Base-by-base conservation (phyloP, 1,140 invertebrate genomes). In the Ladona fulva region DNA sequence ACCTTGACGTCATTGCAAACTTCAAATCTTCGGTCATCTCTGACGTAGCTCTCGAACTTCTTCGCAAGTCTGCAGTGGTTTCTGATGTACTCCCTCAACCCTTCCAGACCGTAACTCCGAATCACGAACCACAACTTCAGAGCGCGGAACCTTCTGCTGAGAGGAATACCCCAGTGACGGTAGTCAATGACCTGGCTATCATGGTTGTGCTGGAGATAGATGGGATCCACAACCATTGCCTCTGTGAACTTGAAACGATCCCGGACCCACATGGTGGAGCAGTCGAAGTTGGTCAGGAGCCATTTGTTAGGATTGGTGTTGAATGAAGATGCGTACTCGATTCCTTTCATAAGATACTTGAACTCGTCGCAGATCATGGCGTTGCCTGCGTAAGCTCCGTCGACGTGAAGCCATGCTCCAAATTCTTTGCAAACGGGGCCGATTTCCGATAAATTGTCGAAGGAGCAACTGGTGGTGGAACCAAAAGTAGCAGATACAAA, bases 271-370 rank as follows among this genome's bases (percentile, higher is more conserved):
- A 97, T 86, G 73, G 93, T 92, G 0, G 95, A 95, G 81, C 94
- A 96, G 82, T 97, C 96, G 81, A 96, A 96, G 83, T 95, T 95
- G 0, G 94, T 91, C 24, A 97, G 84, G 81, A 97, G 87, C 91
- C 95, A 96, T 85, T 98, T 98, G 83, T 97, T 97, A 0, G 95
- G 93, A 85, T 98, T 98, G 0, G 93, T 94, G 82, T 97, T 97
- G 83, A 97, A 94, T 0, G 95, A 96, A 82, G 94, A 93, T 0
- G 94, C 95, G 83, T 93, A 91, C 86, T 96, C 92, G 24, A 96
- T 89, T 1, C 94, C 91, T 79, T 89, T 87, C 83, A 94, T 90
- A 37, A 94, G 86, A 42, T 88, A 86, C 79, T 92, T 87, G 84
- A 95, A 89, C 85, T 96, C 95, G 0, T 94, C 93, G 79, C 95